These are phyloP conservation scores for Clinocottus analis DNA, from an alignment of 2,113 vertebrate genomes.

Conservation along the genomic window DNA sequence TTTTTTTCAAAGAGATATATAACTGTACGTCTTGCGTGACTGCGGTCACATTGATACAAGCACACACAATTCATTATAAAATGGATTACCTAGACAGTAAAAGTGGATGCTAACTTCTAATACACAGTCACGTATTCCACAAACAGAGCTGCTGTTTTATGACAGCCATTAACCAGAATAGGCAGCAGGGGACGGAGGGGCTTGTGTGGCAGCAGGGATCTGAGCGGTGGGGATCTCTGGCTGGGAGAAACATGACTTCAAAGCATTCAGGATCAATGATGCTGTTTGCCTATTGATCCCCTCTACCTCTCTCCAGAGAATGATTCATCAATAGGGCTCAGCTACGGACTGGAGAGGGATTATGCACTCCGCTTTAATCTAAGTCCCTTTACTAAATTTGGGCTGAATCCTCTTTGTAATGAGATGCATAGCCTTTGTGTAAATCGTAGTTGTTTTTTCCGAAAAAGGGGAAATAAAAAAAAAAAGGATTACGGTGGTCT, in stretches of 20 bases:
- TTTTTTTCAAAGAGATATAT: conserved; percentile 7
- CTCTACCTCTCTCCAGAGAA: conserved; percentile 54
- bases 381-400: conserved; percentile 70
- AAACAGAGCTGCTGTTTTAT: conserved; percentile 58
- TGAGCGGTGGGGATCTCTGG: conserved; percentile 60
- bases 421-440: conserved; percentile 37
- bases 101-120: conserved; percentile 25
- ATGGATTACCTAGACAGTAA: conserved; percentile 25
- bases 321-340: conserved; percentile 72
- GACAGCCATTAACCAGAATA: conserved; percentile 62
- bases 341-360: conserved; percentile 68
- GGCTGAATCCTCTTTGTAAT: conserved; percentile 65
- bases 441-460: conserved; percentile 23
- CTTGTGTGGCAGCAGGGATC: conserved; percentile 48
- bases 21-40: background rate
- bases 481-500: conserved; percentile 3
- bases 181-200: conserved; percentile 41
- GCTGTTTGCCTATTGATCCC: conserved; percentile 77
- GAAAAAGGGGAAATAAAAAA: conserved; percentile 22
- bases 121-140: conserved; percentile 31
- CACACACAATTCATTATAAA: conserved; percentile 42
- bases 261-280: conserved; percentile 80
- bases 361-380: conserved; percentile 72
- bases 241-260: conserved; percentile 79
- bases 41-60: background rate